Evolutionary conservation across 1,140 invertebrate genomes (phyloP), one percentile per base, ranked within the genome.

Genomic region (Rhopalosiphum maidis): DNA sequence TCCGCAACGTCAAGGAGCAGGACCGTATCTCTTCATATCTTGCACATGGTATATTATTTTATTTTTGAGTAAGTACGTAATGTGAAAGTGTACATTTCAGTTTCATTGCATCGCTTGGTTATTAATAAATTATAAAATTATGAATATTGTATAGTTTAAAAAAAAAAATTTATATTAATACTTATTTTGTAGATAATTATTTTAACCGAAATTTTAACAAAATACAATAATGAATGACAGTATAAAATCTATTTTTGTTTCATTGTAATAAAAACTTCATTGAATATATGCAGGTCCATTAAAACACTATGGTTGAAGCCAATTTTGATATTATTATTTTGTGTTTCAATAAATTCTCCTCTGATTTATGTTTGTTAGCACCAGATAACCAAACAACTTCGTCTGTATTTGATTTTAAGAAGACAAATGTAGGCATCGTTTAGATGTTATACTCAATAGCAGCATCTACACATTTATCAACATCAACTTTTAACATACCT

Each of bases 221-320:
- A 88, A 35, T 88, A 46, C 25, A 30, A 88, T 88, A 51, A 37
- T 35, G 37, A 54, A 88, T 51, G 87, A 88, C 48, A 88, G n/a
- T 54, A 88, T 88, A 88, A 88, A 88, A 88, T 48, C 87, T 37
- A 88, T n/a, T 88, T 35, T 35, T 35, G 35, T 35, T 54, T 88
- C 4, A 54, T 88, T 7, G 46, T 88, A 88, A 37, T 54, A 88
- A n/a, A 48, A 87, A 87, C 3, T 30, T n/a, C 30, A 88, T 88
- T 88, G 46, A 37, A 88, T 88, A 88, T 90, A 55, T 60, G 54
- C 25, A 68, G 35, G 30, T 68, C 89, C 90, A 82, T 91, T 37
- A 46, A 22, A 41, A 46, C 41, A 48, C 22, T 77, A n/a, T 82
- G 41, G 41, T 41, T 41, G 41, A 41, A 41, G 41, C 41, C 3